phyloP scores from a whole-genome alignment of 2,888 invertebrate genomes.

The Molorchus minor region DNA sequence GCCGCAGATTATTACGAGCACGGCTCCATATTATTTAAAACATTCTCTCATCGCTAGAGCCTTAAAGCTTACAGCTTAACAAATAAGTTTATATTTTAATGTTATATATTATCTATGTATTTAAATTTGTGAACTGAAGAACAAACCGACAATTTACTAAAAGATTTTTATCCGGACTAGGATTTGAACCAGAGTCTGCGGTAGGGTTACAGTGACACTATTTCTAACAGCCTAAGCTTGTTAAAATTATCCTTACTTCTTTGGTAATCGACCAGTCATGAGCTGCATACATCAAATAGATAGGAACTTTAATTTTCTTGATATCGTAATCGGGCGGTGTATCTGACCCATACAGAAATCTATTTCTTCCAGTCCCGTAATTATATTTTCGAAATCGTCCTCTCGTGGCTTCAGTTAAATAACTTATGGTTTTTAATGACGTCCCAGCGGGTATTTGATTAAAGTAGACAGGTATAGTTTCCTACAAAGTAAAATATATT shows the following conservation, averaged over 20 bases:
- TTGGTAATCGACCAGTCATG: constrained; percentile 71
- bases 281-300: constrained; percentile 69
- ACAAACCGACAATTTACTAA: too few species aligned
- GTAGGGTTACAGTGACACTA: too few species aligned
- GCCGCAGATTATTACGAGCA: too few species aligned
- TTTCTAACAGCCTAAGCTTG: too few species aligned
- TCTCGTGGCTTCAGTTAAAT: constrained; percentile 51
- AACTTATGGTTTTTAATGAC: constrained; percentile 54
- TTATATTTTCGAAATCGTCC: constrained; percentile 68
- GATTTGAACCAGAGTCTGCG: too few species aligned
- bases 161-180: too few species aligned
- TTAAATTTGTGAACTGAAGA: too few species aligned
- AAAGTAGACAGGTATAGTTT: constrained; percentile 57
- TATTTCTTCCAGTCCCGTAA: constrained; percentile 65
- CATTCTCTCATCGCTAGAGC: too few species aligned
- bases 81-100: too few species aligned
- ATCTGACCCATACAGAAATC: constrained; percentile 63
- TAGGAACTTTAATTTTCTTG: constrained; percentile 68
- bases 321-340: constrained; percentile 69
- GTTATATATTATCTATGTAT: too few species aligned
- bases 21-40: too few species aligned
- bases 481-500: constrained; percentile 48
- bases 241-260: constrained; percentile 61
- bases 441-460: constrained; percentile 57
- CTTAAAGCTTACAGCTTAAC: too few species aligned